These are phyloP conservation scores for Anadara kagoshimensis DNA, from an alignment of 1,140 invertebrate genomes.

Conservation along the genomic window DNA sequence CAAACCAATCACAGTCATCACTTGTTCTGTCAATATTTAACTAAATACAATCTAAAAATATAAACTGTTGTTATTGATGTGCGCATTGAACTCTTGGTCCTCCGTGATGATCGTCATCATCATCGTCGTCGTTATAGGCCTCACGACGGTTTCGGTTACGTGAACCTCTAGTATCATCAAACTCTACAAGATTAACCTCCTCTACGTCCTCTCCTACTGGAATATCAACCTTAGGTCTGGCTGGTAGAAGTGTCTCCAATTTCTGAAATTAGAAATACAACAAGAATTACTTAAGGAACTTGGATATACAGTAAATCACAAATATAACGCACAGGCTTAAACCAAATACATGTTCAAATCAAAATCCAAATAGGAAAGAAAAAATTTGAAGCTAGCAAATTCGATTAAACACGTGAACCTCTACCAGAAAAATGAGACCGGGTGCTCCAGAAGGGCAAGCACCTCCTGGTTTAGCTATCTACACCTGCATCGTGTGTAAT, in stretches of 20 bases:
- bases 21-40: slow-evolving; percentile 1
- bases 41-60: slow-evolving; percentile 20
- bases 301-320: too few species aligned
- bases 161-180: slow-evolving; percentile 77
- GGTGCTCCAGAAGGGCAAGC: too few species aligned
- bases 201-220: slow-evolving; percentile 86
- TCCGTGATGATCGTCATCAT: slow-evolving; percentile 80
- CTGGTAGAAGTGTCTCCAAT: slow-evolving; percentile 83
- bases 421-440: too few species aligned
- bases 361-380: too few species aligned
- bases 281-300: not conserved
- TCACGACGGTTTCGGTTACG: slow-evolving; percentile 85
- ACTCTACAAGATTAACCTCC: slow-evolving; percentile 87
- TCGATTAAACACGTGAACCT: too few species aligned
- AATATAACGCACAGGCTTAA: too few species aligned
- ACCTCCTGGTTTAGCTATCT: too few species aligned
- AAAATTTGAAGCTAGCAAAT: too few species aligned
- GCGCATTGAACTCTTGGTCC: slow-evolving; percentile 87
- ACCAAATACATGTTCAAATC: too few species aligned
- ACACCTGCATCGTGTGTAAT: too few species aligned
- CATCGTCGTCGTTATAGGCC: slow-evolving; percentile 75
- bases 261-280: slow-evolving; percentile 67
- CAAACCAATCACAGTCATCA: too few species aligned
- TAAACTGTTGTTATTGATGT: slow-evolving; percentile 79
- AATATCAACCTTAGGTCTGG: slow-evolving; percentile 80